Base-by-base conservation (phyloP, 1,140 invertebrate genomes). In the Sminthurinus signatus region DNA sequence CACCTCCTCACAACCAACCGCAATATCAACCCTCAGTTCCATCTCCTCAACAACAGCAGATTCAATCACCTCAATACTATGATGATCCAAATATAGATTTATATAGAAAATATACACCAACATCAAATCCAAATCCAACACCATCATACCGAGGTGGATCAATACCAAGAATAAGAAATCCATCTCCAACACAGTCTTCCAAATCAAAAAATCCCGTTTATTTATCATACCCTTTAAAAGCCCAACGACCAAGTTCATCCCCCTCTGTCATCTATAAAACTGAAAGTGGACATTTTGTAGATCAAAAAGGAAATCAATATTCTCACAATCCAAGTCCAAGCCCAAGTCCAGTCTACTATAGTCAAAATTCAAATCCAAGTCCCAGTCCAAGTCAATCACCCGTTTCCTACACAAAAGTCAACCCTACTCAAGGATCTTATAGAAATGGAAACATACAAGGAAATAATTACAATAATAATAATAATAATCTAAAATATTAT, bases 1-100 rank as follows among this genome's bases (percentile, higher is more conserved):
- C n/a, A n/a, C n/a, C n/a, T n/a, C n/a, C n/a, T n/a, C n/a, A n/a
- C n/a, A n/a, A n/a, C n/a, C n/a, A n/a, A n/a, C n/a, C n/a, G 25
- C 86, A 84, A 81, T 85, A 54, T 27, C 17, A 32, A 19, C 4
- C 19, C 23, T 42, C 42, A 39, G 23, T 3, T 32, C 43, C 44
- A 50, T 12, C 28, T 61, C n/a, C 44, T 50, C 23, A 2, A n/a
- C 59, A 61, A 51, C 4, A 4, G 17, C 5, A 14, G 27, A 29
- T 8, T 2, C 43, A 28, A 42, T 19, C 5, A 14, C n/a, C n/a
- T n/a, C n/a, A n/a, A n/a, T n/a, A n/a, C n/a, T n/a, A n/a, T n/a
- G n/a, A n/a, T n/a, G n/a, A n/a, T n/a, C n/a, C n/a, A n/a, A n/a
- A n/a, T n/a, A n/a, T n/a, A n/a, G n/a, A n/a, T n/a, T n/a, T n/a